These are phyloP conservation scores for Cheirogaleus major DNA, from an alignment of 2,797 vertebrate species.

Conservation along the genomic window DNA sequence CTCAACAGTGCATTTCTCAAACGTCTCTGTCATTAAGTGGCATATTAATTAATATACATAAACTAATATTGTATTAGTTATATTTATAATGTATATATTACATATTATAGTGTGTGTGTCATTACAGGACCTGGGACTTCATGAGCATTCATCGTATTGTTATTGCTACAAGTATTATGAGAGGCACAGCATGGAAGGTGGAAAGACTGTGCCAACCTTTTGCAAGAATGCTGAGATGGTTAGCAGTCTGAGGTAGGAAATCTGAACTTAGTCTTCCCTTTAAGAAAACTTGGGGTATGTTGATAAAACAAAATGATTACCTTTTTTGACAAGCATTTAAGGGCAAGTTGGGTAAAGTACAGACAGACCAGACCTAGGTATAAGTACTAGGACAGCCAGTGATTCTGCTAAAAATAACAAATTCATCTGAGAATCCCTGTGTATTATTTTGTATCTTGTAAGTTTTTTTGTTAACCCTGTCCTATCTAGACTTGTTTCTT, in stretches of 20 bases:
- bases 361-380: not conserved
- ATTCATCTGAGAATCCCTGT: not conserved
- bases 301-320: constrained; percentile 27
- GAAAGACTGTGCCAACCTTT: not conserved
- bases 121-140: not conserved
- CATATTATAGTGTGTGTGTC: not conserved
- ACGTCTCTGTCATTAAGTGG: not conserved
- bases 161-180: not conserved
- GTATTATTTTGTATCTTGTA: not conserved
- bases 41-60: not conserved
- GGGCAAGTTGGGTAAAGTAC: not conserved
- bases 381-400: not conserved
- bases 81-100: not conserved
- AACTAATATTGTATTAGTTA: not conserved
- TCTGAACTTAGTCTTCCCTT: not conserved
- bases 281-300: not conserved
- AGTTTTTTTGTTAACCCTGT: not conserved
- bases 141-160: not conserved
- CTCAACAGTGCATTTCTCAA: not conserved
- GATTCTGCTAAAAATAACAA: not conserved
- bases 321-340: constrained; percentile 35
- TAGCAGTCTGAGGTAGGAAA: not conserved
- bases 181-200: not conserved
- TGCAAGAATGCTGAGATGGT: not conserved
- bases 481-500: not conserved